Evolutionary conservation across 2,888 invertebrate genomes (phyloP).

Genomic region (Ptycholaimellus sp.): DNA sequence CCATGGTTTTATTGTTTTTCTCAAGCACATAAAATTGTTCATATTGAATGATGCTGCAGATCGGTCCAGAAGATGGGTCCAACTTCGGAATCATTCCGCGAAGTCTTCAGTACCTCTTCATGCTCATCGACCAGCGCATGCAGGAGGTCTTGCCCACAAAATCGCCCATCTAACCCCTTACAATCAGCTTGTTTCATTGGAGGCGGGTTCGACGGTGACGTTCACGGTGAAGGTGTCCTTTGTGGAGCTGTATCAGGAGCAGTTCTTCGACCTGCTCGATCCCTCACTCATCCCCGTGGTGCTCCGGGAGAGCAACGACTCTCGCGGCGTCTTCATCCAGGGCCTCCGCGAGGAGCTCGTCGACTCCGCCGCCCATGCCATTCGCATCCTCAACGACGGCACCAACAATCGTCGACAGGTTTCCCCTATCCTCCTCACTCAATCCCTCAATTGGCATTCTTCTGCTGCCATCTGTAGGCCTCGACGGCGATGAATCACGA

Average conservation of each 20-base stretch:
- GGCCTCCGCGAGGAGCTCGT: conserved; percentile 22
- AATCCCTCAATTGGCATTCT: too few species aligned
- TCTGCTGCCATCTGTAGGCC: too few species aligned
- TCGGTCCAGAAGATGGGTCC: too few species aligned
- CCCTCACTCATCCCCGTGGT: conserved; percentile 17
- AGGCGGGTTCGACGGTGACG: conserved; percentile 24
- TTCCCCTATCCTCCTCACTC: too few species aligned
- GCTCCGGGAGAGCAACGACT: conserved; percentile 25
- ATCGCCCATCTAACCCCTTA: too few species aligned
- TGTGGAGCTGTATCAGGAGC: conserved; percentile 30
- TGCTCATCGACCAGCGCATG: conserved; percentile 20
- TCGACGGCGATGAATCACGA: conserved; percentile 30
- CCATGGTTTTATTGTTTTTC: too few species aligned
- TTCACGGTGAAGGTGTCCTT: conserved; percentile 27
- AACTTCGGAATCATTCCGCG: conserved; percentile 29
- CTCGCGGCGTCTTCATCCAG: conserved; percentile 25
- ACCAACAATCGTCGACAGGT: too few species aligned
- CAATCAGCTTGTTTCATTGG: too few species aligned
- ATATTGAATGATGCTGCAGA: too few species aligned
- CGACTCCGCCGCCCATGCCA: too few species aligned
- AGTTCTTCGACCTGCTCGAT: conserved; percentile 27
- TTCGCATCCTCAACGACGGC: conserved; percentile 22
- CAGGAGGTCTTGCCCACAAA: conserved; percentile 10
- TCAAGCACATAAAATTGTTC: too few species aligned
- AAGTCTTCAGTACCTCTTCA: conserved; percentile 27